Conservation (phyloP, 2,797 vertebrate genomes). For the Babyrousa celebensis region DNA sequence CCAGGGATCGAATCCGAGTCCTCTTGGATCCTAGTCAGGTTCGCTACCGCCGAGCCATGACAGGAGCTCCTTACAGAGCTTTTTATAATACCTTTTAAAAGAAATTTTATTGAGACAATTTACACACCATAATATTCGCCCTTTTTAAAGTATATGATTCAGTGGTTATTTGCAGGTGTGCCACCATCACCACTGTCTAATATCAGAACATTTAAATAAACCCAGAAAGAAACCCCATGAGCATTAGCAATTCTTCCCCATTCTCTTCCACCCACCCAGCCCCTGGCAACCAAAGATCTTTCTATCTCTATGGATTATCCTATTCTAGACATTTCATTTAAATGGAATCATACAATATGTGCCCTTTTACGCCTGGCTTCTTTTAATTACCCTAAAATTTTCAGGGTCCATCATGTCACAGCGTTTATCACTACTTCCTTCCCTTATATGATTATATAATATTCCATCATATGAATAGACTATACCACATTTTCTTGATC, state of each 20-base stretch:
- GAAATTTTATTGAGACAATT: constrained; percentile 28
- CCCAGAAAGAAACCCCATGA: not conserved
- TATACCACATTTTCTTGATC: not conserved
- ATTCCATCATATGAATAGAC: not conserved
- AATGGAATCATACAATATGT: not conserved
- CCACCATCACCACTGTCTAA: not conserved
- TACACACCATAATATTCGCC: not conserved
- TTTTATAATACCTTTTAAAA: not conserved
- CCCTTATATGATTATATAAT: not conserved
- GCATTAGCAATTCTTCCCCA: not conserved
- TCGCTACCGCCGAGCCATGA: too few relatives aligned
- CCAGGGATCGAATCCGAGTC: too few relatives aligned
- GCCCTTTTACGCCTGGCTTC: not conserved
- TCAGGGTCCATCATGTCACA: not conserved
- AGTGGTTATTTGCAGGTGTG: not conserved
- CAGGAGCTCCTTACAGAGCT: not conserved
- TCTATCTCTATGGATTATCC: not conserved
- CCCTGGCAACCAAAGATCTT: not conserved
- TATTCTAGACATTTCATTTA: not conserved
- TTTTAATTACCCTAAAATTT: not conserved
- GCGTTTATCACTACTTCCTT: not conserved
- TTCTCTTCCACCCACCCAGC: not conserved
- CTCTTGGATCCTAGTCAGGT: too few relatives aligned
- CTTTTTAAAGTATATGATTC: not conserved
- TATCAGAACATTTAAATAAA: not conserved